A percentile compares a stretch with the other conserved stretches of the same genome.
These are phyloP conservation scores for Dermatemys mawii DNA, from an alignment of 2,113 vertebrate genomes.

Conservation along the genomic window DNA sequence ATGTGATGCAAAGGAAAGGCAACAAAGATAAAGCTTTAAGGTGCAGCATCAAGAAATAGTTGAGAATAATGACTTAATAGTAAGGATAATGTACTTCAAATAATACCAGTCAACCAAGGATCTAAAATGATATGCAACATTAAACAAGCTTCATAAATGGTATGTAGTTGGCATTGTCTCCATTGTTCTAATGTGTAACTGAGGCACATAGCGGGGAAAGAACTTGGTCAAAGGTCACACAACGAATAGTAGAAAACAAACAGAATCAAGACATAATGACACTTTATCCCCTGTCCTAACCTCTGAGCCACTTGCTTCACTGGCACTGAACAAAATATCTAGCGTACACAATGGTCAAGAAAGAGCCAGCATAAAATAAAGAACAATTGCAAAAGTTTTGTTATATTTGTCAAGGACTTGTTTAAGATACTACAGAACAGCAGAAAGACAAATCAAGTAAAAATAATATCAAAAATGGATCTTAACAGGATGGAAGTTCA, in stretches of 20 bases:
- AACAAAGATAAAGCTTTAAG: background rate
- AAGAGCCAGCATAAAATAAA: background rate
- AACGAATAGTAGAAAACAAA: background rate
- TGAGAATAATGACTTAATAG: background rate
- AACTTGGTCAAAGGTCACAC: background rate
- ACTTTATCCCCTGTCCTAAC: background rate
- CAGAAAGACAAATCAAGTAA: conserved; percentile 1
- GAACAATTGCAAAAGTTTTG: background rate
- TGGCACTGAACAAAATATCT: rapidly evolving
- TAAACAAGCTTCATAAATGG: background rate
- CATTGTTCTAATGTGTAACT: background rate
- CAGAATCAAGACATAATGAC: background rate
- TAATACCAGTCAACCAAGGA: background rate
- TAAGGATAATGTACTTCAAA: background rate
- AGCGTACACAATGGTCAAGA: background rate
- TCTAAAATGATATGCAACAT: background rate
- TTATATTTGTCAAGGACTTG: background rate
- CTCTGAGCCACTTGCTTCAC: background rate
- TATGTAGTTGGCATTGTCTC: background rate
- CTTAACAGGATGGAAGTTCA: background rate
- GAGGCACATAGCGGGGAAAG: background rate
- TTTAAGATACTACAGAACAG: background rate
- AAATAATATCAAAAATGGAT: background rate
- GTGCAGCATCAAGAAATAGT: conserved; percentile 1
- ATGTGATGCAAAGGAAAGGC: background rate